phyloP scores from a whole-genome alignment of 2,888 invertebrate genomes.

The Dryadula phaetusa region DNA sequence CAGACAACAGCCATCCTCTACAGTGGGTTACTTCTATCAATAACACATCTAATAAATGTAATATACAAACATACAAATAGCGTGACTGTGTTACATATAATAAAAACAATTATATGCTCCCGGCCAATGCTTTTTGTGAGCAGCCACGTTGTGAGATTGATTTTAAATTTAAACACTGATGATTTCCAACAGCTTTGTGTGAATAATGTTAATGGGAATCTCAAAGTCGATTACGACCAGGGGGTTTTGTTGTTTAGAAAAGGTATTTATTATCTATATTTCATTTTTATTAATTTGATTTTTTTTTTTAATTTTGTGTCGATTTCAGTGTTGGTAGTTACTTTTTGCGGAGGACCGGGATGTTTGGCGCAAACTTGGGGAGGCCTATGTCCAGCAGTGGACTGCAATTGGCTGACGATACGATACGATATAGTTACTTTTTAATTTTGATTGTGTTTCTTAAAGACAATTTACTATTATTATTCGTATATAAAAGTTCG shows the following conservation, averaged over 20 bases:
- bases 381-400: no score
- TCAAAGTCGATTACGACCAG: conserved; percentile 73
- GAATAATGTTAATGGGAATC: conserved; percentile 56
- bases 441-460: no score
- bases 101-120: conserved; percentile 58
- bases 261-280: conserved; percentile 54
- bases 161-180: conserved; percentile 50
- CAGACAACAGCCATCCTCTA: conserved; percentile 67
- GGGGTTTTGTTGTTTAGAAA: conserved; percentile 72
- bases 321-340: no score
- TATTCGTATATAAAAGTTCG: no score
- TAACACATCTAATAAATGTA: conserved; percentile 43
- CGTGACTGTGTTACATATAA: conserved; percentile 48
- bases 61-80: conserved; percentile 27
- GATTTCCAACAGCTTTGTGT: conserved; percentile 54
- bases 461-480: no score
- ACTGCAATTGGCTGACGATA: no score
- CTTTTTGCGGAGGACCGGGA: no score
- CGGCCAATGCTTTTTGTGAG: conserved; percentile 63
- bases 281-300: no score
- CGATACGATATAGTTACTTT: no score
- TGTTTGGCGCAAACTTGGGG: no score
- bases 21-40: conserved; percentile 47
- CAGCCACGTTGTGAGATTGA: conserved; percentile 51
- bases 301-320: no score